phyloP scores from a whole-genome alignment of 35 echinoderm and acorn worm genomes.

The Apostichopus parvimensis region DNA sequence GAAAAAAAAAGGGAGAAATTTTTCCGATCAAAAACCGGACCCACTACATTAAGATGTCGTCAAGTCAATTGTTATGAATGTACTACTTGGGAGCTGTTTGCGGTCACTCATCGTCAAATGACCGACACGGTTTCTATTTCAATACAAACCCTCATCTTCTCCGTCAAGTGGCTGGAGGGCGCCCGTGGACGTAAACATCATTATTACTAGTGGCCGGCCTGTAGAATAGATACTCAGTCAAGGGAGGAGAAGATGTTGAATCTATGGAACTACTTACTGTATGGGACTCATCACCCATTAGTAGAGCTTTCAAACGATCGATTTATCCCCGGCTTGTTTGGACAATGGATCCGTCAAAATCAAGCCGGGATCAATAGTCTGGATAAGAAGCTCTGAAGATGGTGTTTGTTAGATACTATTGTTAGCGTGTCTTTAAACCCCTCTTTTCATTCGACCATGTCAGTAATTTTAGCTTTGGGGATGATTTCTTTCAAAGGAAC shows the following conservation, averaged over 20 bases:
- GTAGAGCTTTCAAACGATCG: not conserved
- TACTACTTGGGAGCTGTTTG: not conserved
- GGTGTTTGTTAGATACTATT: not conserved
- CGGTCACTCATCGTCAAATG: not conserved
- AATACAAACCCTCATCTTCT: not conserved
- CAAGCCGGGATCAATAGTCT: not conserved
- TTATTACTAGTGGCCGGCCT: not conserved
- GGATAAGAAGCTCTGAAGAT: not conserved
- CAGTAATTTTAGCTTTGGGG: conserved; percentile 32
- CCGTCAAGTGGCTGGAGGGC: not conserved
- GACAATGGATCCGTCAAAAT: conserved; percentile 1
- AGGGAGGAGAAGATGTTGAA: not conserved
- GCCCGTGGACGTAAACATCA: conserved; percentile 18
- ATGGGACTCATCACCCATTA: conserved; percentile 29
- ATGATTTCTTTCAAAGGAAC: conserved; percentile 2
- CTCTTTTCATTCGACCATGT: conserved; percentile 1
- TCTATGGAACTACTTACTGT: not conserved
- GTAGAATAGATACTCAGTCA: not conserved
- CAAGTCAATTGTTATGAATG: not conserved
- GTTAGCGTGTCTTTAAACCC: not conserved
- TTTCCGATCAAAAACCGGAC: too few species aligned
- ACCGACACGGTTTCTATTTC: not conserved
- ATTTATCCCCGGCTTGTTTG: not conserved
- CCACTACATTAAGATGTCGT: too few species aligned
- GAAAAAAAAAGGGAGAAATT: too few species aligned